Evolutionary conservation across 2,888 invertebrate genomes (phyloP).

Genomic region (Ellobium chinense): DNA sequence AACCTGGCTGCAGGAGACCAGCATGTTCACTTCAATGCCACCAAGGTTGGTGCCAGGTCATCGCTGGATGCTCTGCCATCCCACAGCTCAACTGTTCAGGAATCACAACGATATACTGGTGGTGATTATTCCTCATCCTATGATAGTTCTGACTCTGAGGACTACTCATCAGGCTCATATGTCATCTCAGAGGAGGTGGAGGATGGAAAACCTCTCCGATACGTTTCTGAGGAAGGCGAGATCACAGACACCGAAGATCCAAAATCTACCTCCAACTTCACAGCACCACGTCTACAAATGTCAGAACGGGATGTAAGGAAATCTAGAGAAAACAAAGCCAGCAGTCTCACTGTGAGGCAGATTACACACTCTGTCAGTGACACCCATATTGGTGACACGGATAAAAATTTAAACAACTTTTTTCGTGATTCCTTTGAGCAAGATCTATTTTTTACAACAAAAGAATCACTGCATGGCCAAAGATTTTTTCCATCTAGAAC

Average conservation of each 20-base stretch:
- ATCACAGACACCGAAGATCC: neutral
- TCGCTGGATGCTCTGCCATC: neutral
- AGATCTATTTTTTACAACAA: no score
- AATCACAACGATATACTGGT: neutral
- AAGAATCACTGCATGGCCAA: no score
- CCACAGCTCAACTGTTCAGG: neutral
- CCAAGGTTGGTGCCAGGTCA: neutral
- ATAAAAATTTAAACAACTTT: neutral
- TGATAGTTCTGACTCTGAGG: constrained; percentile 21
- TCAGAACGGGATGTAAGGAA: neutral
- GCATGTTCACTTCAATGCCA: neutral
- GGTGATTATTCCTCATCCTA: neutral
- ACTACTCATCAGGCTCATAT: constrained; percentile 17
- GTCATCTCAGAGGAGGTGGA: neutral
- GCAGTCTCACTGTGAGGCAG: neutral
- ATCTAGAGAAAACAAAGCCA: neutral
- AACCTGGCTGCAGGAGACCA: neutral
- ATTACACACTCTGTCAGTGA: neutral
- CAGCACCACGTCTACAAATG: neutral
- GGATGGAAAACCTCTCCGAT: neutral
- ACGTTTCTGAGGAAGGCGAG: neutral
- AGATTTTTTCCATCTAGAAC: no score
- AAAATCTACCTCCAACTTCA: neutral
- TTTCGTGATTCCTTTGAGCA: neutral
- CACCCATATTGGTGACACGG: neutral